Evolutionary conservation across 2,888 invertebrate species (phyloP).

Genomic region (Amphiduros pacificus): DNA sequence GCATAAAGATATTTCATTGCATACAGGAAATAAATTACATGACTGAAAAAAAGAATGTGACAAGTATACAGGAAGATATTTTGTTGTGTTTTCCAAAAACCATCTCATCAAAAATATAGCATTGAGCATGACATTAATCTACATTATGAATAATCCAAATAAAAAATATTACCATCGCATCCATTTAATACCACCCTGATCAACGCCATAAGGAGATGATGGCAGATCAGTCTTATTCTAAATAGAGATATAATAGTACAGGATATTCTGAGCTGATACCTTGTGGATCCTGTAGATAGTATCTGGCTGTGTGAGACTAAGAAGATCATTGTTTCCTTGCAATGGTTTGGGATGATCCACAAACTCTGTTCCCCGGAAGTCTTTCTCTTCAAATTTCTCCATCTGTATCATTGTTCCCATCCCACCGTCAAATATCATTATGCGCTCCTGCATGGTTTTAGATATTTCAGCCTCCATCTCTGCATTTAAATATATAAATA

Average conservation of each 20-base stretch:
- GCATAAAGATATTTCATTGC: background rate
- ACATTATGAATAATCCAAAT: no score
- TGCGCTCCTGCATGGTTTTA: conserved; percentile 53
- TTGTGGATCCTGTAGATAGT: conserved; percentile 64
- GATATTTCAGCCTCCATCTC: conserved; percentile 20
- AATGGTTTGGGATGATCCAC: conserved; percentile 59
- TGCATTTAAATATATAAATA: background rate
- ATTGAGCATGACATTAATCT: no score
- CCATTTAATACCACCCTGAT: no score
- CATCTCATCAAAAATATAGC: no score
- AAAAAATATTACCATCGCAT: no score
- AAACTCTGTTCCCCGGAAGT: conserved; percentile 62
- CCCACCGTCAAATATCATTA: conserved; percentile 65
- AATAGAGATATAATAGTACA: no score
- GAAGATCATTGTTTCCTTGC: conserved; percentile 66
- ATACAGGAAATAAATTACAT: background rate
- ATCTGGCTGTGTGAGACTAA: conserved; percentile 63
- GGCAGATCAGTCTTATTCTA: no score
- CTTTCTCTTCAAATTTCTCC: conserved; percentile 62
- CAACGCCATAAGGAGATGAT: no score
- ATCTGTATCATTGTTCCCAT: conserved; percentile 69
- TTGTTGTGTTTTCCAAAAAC: no score
- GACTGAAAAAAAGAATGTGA: no score
- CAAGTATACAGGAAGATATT: no score
- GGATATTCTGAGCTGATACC: no score